These are phyloP conservation scores for Ageneiosus marmoratus DNA, from an alignment of 2,113 vertebrate genomes.

Conservation along the genomic window DNA sequence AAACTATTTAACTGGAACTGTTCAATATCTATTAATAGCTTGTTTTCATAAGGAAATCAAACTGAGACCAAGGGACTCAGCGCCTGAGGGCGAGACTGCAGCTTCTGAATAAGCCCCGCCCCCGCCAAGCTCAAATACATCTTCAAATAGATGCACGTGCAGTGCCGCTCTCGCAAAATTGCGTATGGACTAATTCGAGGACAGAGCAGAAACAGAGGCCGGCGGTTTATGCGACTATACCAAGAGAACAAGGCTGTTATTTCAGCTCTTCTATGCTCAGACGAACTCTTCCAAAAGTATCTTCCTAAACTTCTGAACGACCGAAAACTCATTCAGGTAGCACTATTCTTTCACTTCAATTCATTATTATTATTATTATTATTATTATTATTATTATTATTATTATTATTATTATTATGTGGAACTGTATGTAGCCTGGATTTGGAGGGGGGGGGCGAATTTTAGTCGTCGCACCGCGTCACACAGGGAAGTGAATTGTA, in stretches of 20 bases:
- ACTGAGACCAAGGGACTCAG: neutral
- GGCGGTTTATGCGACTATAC: neutral
- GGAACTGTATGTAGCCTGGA: neutral
- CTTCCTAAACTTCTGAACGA: conserved; percentile 32
- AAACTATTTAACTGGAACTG: neutral
- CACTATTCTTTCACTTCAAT: neutral
- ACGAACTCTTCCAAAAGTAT: neutral
- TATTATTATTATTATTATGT: too few species aligned
- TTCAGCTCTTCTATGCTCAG: neutral
- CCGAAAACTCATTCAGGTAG: conserved; percentile 28
- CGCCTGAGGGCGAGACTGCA: neutral
- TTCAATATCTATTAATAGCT: neutral
- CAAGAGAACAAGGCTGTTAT: neutral
- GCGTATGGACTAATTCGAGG: neutral
- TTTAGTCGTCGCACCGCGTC: neutral
- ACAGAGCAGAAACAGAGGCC: neutral
- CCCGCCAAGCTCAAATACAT: neutral
- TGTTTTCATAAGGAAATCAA: neutral
- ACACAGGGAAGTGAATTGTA: conserved; percentile 2
- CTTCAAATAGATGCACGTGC: conserved; percentile 1
- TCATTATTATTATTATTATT: too few species aligned
- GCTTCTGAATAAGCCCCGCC: conserved; percentile 2
- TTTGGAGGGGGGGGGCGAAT: neutral
- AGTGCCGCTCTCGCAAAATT: neutral
- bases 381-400: too few species aligned